phyloP scores from a whole-genome alignment of 2,797 vertebrate genomes.

The Schizopygopsis malacanthus region DNA sequence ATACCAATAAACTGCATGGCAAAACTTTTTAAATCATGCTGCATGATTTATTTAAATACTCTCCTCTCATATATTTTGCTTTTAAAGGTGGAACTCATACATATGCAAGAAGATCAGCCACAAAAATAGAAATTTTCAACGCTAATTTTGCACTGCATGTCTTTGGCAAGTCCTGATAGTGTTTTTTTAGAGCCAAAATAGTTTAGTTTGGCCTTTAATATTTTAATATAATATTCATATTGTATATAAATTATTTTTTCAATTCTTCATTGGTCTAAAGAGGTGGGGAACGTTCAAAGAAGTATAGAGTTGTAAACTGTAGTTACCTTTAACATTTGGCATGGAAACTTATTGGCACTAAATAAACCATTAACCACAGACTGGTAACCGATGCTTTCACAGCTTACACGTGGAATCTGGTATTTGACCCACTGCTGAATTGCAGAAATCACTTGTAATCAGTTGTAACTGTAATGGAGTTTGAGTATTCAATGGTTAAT shows the following conservation, averaged over 20 bases:
- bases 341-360: neutral
- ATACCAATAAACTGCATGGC: neutral
- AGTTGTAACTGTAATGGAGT: neutral
- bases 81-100: neutral
- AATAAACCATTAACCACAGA: conserved; percentile 28
- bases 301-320: neutral
- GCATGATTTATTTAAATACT: neutral
- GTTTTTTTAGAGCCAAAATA: neutral
- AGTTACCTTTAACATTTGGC: conserved; percentile 28
- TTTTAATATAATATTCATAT: neutral
- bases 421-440: conserved; percentile 5
- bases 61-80: neutral
- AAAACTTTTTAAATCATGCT: neutral
- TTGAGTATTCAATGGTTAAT: neutral
- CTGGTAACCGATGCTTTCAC: neutral
- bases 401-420: neutral
- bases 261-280: neutral
- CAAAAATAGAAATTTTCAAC: too few species aligned
- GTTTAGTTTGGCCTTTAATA: neutral
- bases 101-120: too few species aligned
- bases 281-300: neutral
- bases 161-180: neutral
- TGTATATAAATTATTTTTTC: neutral
- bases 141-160: neutral
- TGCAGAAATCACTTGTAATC: neutral